Base-by-base conservation (phyloP, 2,113 vertebrate genomes). In the Poecilia latipinna region DNA sequence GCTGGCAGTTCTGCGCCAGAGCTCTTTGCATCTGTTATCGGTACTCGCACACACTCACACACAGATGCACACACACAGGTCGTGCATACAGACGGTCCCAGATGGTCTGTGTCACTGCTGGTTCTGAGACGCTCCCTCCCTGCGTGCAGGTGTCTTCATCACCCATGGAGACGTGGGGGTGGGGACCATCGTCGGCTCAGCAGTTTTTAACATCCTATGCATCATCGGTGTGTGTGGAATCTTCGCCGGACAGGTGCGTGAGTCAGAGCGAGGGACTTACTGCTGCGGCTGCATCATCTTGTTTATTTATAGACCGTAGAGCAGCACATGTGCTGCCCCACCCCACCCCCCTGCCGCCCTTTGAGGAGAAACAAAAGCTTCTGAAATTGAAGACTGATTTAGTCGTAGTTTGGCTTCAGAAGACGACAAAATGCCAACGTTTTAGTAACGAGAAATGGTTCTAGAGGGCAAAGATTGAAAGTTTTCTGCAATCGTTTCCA, bases 1-100 rank as follows among this genome's bases (percentile, higher is more conserved):
- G 98, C 98, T 17, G 98, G 97, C 78, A 99, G 98, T 91, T 99
- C 98, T 1, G 98, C 97, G 0, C 98, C 98, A 7, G 98, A 99
- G 82, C 94, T 99, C 28, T 99, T 99, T 88, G 97, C 98, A 39
- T 99, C 98, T 8, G 89, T 99, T 69, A 99, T 99, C 77, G 98
- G 97, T 99, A 93, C 71, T 61, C 65, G 37, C 57, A 92, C 37
- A 26, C 15, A 67, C 15, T 64, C 71, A 42, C 68, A 42, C 60
- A 32, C 54, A 65, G 12, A 31, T 35, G 1, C 51, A 57, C 24
- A 24, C 22, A 70, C 31, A 31, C 24, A 74, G n/a, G 12, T 13
- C 61, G 54, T 78, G 57, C 24, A 54, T 37, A 22, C 28, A 76
- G 13, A 69, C 31, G 7, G 48, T 72, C 62, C 78, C 83, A 85